Evolutionary conservation across 2,113 vertebrate species (phyloP).

Genomic region (Pollimyrus isidori): DNA sequence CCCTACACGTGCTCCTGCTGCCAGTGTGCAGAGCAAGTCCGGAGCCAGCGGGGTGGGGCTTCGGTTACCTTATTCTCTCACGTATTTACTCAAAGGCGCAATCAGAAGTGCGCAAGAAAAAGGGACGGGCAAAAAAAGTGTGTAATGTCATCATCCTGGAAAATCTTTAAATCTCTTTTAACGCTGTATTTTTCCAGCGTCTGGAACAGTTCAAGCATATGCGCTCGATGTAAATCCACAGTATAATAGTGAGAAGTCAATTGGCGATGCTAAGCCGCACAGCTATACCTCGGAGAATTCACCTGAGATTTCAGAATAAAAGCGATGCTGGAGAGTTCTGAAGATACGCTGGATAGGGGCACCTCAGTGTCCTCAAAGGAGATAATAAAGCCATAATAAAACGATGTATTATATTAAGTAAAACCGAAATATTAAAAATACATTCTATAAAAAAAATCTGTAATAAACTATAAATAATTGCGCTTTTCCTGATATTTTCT

Average conservation of each 20-base stretch:
- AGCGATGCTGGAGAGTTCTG: background rate
- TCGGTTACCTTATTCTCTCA: constrained; percentile 19
- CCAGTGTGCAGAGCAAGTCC: constrained; percentile 28
- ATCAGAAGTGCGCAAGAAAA: background rate
- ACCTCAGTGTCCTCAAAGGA: background rate
- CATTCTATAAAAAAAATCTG: background rate
- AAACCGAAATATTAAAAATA: background rate
- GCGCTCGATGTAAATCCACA: background rate
- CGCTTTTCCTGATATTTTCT: background rate
- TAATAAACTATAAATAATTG: background rate
- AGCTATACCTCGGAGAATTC: background rate
- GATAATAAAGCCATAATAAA: background rate
- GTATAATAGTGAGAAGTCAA: background rate
- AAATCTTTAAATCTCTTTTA: background rate
- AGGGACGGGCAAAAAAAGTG: background rate
- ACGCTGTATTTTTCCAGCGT: background rate
- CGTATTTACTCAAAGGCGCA: constrained; percentile 10
- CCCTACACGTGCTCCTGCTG: constrained; percentile 33
- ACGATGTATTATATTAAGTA: background rate
- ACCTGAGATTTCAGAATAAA: constrained; percentile 1
- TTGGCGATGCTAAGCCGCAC: background rate
- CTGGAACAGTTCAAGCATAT: background rate
- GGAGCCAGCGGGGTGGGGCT: constrained; percentile 34
- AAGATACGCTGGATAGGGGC: background rate
- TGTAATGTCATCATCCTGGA: background rate